Percentiles rank a stretch among this genome's conserved stretches.
Evolutionary conservation across 2,797 vertebrate species (phyloP).

Genomic region (Mionectes olivaceus): DNA sequence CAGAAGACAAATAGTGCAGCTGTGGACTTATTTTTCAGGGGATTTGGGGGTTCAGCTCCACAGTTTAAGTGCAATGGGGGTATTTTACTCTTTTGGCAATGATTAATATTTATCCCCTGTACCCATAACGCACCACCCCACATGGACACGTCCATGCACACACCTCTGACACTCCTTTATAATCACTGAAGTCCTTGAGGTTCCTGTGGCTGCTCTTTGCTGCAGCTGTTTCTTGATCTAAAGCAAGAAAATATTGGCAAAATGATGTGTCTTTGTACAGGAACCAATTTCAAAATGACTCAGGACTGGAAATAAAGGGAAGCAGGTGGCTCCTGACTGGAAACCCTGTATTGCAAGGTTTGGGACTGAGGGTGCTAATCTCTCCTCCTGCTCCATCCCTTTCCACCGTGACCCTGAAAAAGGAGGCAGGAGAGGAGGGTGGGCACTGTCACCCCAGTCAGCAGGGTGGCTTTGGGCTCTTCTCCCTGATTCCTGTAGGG

Average conservation of each 20-base stretch:
- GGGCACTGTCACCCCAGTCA: background rate
- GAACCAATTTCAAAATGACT: background rate
- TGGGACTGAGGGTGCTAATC: background rate
- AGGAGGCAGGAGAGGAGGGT: background rate
- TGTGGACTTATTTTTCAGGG: background rate
- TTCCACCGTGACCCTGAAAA: background rate
- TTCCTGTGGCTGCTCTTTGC: background rate
- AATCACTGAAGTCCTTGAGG: background rate
- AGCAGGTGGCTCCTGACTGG: background rate
- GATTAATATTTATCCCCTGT: background rate
- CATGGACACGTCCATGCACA: fast-evolving
- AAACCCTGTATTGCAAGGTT: background rate
- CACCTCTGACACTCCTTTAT: background rate
- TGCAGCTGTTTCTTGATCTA: background rate
- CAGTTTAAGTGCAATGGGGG: background rate
- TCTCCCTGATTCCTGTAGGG: background rate
- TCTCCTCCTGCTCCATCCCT: fast-evolving
- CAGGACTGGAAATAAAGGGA: background rate
- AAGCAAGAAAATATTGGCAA: background rate
- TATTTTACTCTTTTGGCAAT: background rate
- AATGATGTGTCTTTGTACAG: background rate
- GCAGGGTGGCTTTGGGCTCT: background rate
- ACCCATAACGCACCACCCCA: fast-evolving
- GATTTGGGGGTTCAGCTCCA: background rate
- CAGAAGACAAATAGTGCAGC: background rate